Evolutionary conservation across 2,797 vertebrate species (phyloP), one percentile per base, ranked within the genome.

Genomic region (Clarias fuscus): DNA sequence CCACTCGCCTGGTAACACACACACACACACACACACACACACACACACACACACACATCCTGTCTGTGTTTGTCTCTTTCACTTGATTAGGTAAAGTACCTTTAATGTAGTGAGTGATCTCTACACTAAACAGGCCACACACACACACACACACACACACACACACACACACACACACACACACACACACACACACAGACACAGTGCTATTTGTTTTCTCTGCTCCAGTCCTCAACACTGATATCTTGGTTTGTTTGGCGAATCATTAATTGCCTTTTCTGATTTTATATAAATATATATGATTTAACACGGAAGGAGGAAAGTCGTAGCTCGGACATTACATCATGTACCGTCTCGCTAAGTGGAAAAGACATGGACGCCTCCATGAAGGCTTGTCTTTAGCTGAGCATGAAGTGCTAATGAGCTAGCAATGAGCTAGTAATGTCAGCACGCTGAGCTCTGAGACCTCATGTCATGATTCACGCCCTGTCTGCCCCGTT

Each of bases 1-100:
- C 88, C 92, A 96, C 6, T 97, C 97, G 78, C 94, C 96, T 94
- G 97, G 97, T 98, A 94, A 93, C 14, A 2, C 0, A 0, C 37
- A 85, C 43, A 75, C 56, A 61, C 64, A 79, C 43, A 82, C 65
- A 65, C 30, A 40, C 65, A 79, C 33, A 85, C 53, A 53, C 64
- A 40, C 76, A 83, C 40, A 53, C 76, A 68, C 14, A 56, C 58
- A 78, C 70, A 86, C 48, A 37, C 43, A 68, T 61, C 53, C 82
- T 62, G 10, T 70, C 17, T 70, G n/a, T 81, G 17, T 85, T 70
- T 87, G 56, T 59, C 71, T 87, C 67, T 78, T 65, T 83, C 70
- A 73, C 70, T 86, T 84, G 68, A 86, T 76, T 86, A 86, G 70
- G 58, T 77, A 56, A 64, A 85, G 70, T 82, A 70, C 65, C 33